These are phyloP conservation scores for Sciurus vulgaris DNA, from an alignment of 2,797 vertebrate species.

Conservation along the genomic window DNA sequence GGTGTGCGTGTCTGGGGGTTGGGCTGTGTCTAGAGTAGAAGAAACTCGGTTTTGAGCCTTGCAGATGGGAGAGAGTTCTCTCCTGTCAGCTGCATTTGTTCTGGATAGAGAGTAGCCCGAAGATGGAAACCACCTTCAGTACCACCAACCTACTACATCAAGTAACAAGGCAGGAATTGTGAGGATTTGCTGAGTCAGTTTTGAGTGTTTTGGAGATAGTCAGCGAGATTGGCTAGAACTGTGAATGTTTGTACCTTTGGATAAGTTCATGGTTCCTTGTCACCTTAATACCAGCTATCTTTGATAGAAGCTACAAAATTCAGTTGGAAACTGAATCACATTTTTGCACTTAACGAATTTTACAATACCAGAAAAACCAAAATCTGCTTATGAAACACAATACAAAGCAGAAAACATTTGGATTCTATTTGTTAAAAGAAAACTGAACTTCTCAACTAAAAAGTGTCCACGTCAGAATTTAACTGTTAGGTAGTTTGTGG, in stretches of 20 bases:
- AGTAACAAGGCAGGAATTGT: neutral
- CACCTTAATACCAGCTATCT: conserved; percentile 75
- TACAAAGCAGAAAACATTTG: conserved; percentile 67
- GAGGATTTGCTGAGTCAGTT: conserved; percentile 54
- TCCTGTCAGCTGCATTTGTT: neutral
- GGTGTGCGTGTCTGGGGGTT: conserved; percentile 68
- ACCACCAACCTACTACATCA: neutral
- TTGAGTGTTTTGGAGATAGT: neutral
- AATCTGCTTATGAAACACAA: conserved; percentile 69
- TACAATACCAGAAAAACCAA: conserved; percentile 32
- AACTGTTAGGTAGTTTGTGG: conserved; percentile 81
- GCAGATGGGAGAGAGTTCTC: conserved; percentile 40
- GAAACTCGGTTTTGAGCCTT: conserved; percentile 22
- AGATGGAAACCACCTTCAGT: neutral
- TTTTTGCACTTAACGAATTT: conserved; percentile 46
- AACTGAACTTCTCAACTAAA: conserved; percentile 65
- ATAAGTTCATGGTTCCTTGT: conserved; percentile 78
- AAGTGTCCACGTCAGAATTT: conserved; percentile 63
- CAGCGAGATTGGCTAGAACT: conserved; percentile 65
- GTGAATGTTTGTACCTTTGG: conserved; percentile 60
- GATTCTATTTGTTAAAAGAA: conserved; percentile 51
- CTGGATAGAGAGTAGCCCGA: neutral
- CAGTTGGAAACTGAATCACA: conserved; percentile 51
- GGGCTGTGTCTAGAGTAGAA: conserved; percentile 66
- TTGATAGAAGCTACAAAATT: conserved; percentile 78